Percentiles rank a stretch among this genome's conserved stretches.
phyloP scores from a whole-genome alignment of 2,113 vertebrate genomes.

The Austrofundulus limnaeus region DNA sequence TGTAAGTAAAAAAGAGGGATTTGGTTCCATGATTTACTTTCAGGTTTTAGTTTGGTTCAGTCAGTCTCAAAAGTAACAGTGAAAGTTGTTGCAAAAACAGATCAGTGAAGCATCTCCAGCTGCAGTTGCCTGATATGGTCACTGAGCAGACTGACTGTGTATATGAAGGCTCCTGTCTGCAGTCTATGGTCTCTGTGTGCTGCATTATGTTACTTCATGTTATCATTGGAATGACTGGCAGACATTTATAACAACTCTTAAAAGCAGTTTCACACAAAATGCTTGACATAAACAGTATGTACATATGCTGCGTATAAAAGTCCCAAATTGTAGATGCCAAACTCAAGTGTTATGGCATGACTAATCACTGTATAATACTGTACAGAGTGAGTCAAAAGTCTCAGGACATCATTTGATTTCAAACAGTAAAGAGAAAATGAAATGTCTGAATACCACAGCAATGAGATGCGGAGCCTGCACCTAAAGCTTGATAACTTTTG shows the following conservation, averaged over 20 bases:
- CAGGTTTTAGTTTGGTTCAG: background rate
- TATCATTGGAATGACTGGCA: background rate
- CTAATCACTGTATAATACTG: too few relatives aligned
- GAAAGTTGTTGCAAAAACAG: background rate
- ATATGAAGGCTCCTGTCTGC: background rate
- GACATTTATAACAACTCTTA: background rate
- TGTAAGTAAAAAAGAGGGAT: background rate
- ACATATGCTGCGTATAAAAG: too few relatives aligned
- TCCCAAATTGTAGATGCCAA: too few relatives aligned
- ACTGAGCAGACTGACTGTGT: background rate
- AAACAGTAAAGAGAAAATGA: too few relatives aligned
- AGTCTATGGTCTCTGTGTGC: background rate
- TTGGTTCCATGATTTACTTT: background rate
- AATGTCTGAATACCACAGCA: too few relatives aligned
- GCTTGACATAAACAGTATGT: too few relatives aligned
- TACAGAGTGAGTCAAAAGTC: too few relatives aligned
- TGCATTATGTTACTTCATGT: background rate
- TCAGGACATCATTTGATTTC: too few relatives aligned
- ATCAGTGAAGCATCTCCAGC: slow-evolving; percentile 3
- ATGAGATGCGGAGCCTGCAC: too few relatives aligned
- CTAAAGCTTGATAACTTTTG: too few relatives aligned
- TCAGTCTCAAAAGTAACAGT: background rate
- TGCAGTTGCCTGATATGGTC: background rate
- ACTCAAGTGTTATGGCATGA: too few relatives aligned
- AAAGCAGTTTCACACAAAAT: background rate